These are phyloP conservation scores for Oncorhynchus masou DNA, from an alignment of 2,113 vertebrate species.

Conservation along the genomic window DNA sequence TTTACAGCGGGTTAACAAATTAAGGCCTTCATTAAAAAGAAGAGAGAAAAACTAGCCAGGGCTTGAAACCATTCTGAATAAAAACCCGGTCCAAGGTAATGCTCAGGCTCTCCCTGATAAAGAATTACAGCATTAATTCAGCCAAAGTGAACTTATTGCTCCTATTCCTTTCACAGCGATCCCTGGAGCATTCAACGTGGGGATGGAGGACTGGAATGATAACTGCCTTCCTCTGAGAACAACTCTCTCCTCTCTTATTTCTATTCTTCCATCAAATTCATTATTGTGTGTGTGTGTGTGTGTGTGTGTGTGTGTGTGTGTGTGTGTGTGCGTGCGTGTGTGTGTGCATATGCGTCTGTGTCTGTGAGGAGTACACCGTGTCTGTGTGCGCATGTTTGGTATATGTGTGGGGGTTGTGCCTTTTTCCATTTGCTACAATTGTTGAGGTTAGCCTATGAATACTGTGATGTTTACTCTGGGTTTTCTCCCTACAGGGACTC, in stretches of 20 bases:
- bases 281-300: neutral
- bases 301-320: constrained; percentile 1
- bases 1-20: constrained; percentile 99
- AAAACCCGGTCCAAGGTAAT: constrained; percentile 93
- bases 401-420: neutral
- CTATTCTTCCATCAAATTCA: constrained; percentile 75
- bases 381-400: neutral
- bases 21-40: constrained; percentile 98
- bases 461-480: constrained; percentile 35
- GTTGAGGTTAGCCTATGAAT: constrained; percentile 40
- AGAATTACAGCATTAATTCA: constrained; percentile 99
- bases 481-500: constrained; percentile 33
- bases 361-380: neutral
- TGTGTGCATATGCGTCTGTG: neutral
- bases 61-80: constrained; percentile 98
- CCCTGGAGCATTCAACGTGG: constrained; percentile 94
- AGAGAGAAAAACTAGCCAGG: constrained; percentile 55
- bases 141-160: constrained; percentile 98
- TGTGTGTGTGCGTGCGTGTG: neutral
- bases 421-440: constrained; percentile 38
- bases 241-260: constrained; percentile 83
- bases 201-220: constrained; percentile 88
- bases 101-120: constrained; percentile 89
- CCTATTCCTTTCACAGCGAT: constrained; percentile 89
- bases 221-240: constrained; percentile 81